Conservation (phyloP, 2,797 vertebrate genomes). For the Protosalanx chinensis region DNA sequence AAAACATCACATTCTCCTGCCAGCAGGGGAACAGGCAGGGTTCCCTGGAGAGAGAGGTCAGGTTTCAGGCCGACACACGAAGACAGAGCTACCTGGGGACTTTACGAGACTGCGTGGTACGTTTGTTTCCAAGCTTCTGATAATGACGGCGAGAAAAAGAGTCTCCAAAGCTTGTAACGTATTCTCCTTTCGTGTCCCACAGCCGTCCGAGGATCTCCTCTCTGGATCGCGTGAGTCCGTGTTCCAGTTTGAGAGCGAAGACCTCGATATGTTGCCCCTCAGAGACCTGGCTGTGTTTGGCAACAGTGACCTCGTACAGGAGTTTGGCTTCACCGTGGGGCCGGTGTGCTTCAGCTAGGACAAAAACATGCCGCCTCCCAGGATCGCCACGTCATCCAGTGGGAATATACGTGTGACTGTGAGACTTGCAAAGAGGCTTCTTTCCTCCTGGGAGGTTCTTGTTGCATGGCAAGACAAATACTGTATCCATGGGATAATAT, state of each 20-base stretch:
- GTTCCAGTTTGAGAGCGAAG: conserved; percentile 77
- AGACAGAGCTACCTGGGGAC: conserved; percentile 71
- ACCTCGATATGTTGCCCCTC: conserved; percentile 78
- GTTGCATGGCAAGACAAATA: conserved; percentile 1
- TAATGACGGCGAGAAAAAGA: background rate
- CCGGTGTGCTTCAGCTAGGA: conserved; percentile 80
- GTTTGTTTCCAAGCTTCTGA: conserved; percentile 13
- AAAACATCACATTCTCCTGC: conserved; percentile 76
- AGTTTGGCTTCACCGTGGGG: conserved; percentile 79
- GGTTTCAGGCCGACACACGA: conserved; percentile 74
- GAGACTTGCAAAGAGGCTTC: conserved; percentile 9
- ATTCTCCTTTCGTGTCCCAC: conserved; percentile 10
- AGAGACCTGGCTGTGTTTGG: conserved; percentile 79
- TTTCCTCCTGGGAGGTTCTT: background rate
- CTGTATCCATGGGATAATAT: conserved; percentile 19
- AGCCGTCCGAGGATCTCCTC: conserved; percentile 55
- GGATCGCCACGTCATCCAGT: conserved; percentile 19
- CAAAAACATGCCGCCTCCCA: background rate
- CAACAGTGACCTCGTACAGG: conserved; percentile 61
- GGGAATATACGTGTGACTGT: background rate
- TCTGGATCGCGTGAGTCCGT: conserved; percentile 64
- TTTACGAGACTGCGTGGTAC: conserved; percentile 73
- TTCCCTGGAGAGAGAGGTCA: conserved; percentile 61
- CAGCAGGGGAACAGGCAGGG: conserved; percentile 39
- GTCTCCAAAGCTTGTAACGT: background rate